Evolutionary conservation across 2,113 vertebrate genomes (phyloP), one percentile per base, ranked within the genome.

Genomic region (Tachycineta bicolor): DNA sequence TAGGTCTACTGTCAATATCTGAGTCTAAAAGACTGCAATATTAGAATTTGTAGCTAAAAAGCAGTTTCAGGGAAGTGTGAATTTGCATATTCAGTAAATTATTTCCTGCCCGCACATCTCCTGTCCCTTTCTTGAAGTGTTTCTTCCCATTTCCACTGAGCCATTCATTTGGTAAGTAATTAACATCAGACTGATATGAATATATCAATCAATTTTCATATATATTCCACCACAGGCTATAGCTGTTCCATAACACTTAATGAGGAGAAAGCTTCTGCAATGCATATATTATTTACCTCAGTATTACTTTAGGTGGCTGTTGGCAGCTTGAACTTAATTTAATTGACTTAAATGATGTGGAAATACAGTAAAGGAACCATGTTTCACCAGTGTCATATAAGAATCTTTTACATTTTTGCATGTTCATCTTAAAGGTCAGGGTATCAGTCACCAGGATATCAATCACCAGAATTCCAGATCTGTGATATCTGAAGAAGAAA

Each of bases 261-360:
- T 62, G 33, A 63, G 46, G 26, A 70, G 43, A 90, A 96, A 97
- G 81, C 37, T 96, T 94, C 76, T 90, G 85, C 73, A 95, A 59
- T 75, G 67, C 88, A 88, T 89, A 76, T 41, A 47, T 94, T 94
- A 97, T 91, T 90, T 96, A 94, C 75, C 53, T 91, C 49, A 83
- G 7, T 94, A 86, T 86, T 91, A 87, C 68, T 95, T 75, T 74
- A 87, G 88, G 59, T 96, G 89, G 47, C 68, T 93, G 49, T 78
- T 79, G 87, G 67, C 43, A 93, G 75, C 52, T 96, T 96, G 83
- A 83, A 94, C 92, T 70, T 96, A 62, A 94, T 94, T 82, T 59
- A 69, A 68, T 52, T 82, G 28, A 95, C 89, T 81, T 52, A 90
- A 90, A 74, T 26, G 1, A 59, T n/a, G 13, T 56, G 16, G 43